Evolutionary conservation across 2,888 invertebrate genomes (phyloP), one percentile per base, ranked within the genome.

Genomic region (Thera britannica): DNA sequence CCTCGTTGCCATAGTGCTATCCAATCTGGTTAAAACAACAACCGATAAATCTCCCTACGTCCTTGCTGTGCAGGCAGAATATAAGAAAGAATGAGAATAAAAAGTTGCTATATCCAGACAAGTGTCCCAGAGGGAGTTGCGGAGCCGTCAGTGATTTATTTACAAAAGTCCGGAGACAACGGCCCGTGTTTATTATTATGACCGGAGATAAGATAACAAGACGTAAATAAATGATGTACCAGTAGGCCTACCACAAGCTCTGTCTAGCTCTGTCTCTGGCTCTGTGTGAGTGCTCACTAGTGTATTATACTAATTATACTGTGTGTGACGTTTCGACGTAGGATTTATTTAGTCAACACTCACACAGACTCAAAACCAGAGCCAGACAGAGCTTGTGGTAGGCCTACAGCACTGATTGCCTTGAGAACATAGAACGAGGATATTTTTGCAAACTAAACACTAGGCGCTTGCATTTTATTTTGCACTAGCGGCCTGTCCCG

Each of bases 111-210:
- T 67, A 74, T 72, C 72, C 68, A 71, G 76, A 79, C 77, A 74
- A 73, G 70, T 72, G 79, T 74, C 74, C 77, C 75, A 48, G 46
- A 38, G 61, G 58, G 61, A 62, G 62, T 48, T 52, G 52, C 38
- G 48, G 49, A 62, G 66, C 55, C 51, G 59, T 62, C 61, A 51
- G 73, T 84, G 84, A 85, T 84, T 85, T 85, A 85, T 84, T 78
- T 77, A 77, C 72, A 71, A 62, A 80, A 75, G 76, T 77, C 71
- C 52, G 69, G 70, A 55, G 65, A 60, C 65, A 60, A 65, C 62
- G 63, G 74, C 63, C 72, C 73, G 72, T 77, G 80, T 82, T 81
- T 81, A 79, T 83, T 81, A 79, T 81, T 79, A 77, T 74, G 73
- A 75, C 68, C 75, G 62, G 66, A 76, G 74, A 79, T 78, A 77